Conservation (phyloP, 2,888 invertebrate species). For the Druceiella hillmani region DNA sequence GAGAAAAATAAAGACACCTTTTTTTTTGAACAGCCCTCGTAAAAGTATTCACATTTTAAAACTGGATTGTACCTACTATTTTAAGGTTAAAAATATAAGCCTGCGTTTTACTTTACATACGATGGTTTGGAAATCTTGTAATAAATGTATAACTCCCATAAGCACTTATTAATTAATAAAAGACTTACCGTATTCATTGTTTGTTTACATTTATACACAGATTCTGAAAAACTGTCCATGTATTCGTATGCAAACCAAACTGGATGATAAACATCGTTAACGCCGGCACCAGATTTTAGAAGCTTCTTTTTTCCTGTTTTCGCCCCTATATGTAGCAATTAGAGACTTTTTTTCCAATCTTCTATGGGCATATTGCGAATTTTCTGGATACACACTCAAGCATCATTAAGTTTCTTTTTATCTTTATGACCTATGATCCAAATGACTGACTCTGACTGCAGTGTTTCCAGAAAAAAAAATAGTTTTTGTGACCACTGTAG, state of each 20-base stretch:
- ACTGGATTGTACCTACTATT: too few relatives aligned
- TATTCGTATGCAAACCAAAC: slow-evolving; percentile 3
- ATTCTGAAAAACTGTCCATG: background rate
- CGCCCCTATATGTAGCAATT: slow-evolving; percentile 2
- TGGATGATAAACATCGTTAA: background rate
- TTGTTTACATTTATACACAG: background rate
- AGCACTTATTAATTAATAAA: background rate
- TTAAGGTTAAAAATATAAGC: background rate
- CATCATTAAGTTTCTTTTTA: background rate
- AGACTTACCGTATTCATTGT: background rate
- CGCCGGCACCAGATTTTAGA: background rate
- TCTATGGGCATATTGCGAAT: background rate
- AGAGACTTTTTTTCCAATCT: slow-evolving; percentile 1
- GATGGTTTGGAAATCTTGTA: background rate
- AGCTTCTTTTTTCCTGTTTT: background rate
- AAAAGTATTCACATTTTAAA: too few relatives aligned
- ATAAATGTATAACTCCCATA: background rate
- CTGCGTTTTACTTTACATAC: background rate
- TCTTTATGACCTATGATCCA: background rate
- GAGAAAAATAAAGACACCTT: too few relatives aligned
- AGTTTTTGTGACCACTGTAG: too few relatives aligned
- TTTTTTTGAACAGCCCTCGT: too few relatives aligned
- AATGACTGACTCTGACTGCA: background rate
- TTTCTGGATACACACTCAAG: slow-evolving; percentile 1
- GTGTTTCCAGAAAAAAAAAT: background rate